Conservation (phyloP, 1,140 invertebrate genomes). For the Maniola jurtina region DNA sequence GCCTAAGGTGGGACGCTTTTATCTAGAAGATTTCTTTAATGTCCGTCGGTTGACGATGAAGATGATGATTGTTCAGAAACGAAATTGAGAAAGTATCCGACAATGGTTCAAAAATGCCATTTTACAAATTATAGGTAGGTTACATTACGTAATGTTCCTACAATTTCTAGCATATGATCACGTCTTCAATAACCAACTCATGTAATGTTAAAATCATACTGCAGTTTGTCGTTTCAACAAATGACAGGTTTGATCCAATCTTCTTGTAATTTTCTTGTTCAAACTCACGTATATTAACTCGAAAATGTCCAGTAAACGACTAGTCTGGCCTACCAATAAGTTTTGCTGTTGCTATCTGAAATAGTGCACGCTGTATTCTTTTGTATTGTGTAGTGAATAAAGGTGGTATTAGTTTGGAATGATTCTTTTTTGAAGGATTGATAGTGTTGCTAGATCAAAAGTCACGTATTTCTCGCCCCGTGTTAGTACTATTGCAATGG, state of each 20-base stretch:
- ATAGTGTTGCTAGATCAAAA: conserved; percentile 10
- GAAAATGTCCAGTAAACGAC: conserved; percentile 32
- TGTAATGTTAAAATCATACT: conserved; percentile 23
- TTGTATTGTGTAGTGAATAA: not conserved
- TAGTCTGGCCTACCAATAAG: too few species aligned
- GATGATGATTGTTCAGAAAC: too few species aligned
- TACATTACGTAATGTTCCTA: not conserved
- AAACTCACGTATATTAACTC: conserved; percentile 42
- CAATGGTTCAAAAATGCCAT: too few species aligned
- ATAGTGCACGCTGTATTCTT: not conserved
- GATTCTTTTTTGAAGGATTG: not conserved
- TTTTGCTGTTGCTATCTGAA: not conserved
- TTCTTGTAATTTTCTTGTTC: conserved; percentile 53
- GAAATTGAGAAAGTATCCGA: too few species aligned
- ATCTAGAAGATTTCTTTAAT: too few species aligned
- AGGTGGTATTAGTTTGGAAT: conserved; percentile 2
- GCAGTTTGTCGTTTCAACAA: conserved; percentile 30
- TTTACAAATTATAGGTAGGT: not conserved
- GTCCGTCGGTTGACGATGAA: too few species aligned
- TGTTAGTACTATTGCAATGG: conserved; percentile 40
- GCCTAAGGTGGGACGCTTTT: too few species aligned
- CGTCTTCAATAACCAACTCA: conserved; percentile 29
- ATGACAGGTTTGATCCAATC: conserved; percentile 38
- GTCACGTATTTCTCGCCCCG: conserved; percentile 52
- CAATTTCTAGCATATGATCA: not conserved